Conservation (phyloP, 2,888 invertebrate genomes). For the Dasysyrphus albostriatus region DNA sequence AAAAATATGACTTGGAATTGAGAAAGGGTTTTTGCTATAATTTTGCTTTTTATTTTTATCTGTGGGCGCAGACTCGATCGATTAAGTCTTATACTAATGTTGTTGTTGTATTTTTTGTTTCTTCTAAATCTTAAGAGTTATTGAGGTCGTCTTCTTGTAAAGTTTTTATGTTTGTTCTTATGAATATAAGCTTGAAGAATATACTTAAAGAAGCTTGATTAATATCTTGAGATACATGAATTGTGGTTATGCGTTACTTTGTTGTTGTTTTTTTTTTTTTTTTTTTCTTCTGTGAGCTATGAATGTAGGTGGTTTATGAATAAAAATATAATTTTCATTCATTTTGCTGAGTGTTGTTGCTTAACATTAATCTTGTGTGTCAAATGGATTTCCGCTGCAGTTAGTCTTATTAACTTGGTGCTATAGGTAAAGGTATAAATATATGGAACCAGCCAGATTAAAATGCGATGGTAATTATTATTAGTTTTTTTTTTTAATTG, state of each 20-base stretch:
- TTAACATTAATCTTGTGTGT: slow-evolving; percentile 63
- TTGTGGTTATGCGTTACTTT: slow-evolving; percentile 5
- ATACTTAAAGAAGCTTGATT: slow-evolving; percentile 44
- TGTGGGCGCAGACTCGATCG: slow-evolving; percentile 51
- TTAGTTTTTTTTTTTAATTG: neutral
- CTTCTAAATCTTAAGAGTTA: slow-evolving; percentile 43
- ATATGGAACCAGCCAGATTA: slow-evolving; percentile 15
- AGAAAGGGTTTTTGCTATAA: slow-evolving; percentile 45
- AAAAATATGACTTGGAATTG: slow-evolving; percentile 39
- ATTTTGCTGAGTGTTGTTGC: slow-evolving; percentile 48
- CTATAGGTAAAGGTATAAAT: neutral
- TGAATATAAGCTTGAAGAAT: slow-evolving; percentile 39
- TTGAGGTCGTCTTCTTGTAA: slow-evolving; percentile 66
- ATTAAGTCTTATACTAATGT: slow-evolving; percentile 25
- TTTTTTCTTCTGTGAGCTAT: neutral
- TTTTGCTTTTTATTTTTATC: neutral
- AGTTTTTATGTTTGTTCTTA: slow-evolving; percentile 6
- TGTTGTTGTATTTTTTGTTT: neutral
- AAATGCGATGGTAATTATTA: slow-evolving; percentile 24
- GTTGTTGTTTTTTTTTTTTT: slow-evolving; percentile 7
- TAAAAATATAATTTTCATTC: slow-evolving; percentile 65
- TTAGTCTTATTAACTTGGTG: slow-evolving; percentile 9
- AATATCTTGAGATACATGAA: slow-evolving; percentile 9
- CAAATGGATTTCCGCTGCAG: slow-evolving; percentile 69
- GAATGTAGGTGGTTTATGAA: slow-evolving; percentile 67